phyloP scores from a whole-genome alignment of 2,113 vertebrate genomes.

The Natator depressus region DNA sequence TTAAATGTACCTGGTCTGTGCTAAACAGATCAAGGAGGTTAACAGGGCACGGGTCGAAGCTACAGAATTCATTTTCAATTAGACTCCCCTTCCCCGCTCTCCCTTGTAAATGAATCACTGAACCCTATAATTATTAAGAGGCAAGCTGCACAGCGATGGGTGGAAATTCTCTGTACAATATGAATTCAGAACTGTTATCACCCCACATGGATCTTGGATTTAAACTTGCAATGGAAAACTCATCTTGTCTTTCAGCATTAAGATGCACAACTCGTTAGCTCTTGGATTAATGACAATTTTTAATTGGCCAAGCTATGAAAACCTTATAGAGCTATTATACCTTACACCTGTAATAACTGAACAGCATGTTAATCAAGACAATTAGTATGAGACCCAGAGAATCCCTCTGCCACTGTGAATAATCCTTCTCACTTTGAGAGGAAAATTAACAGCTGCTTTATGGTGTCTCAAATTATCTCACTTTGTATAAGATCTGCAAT shows the following conservation, averaged over 20 bases:
- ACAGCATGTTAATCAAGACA: conserved; percentile 56
- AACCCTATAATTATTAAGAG: not conserved
- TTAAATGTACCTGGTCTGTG: not conserved
- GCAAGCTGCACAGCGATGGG: not conserved
- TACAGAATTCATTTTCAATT: not conserved
- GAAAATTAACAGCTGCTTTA: conserved; percentile 56
- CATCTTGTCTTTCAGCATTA: not conserved
- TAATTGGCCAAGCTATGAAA: conserved; percentile 66
- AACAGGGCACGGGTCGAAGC: conserved; percentile 28
- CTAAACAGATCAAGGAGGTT: not conserved
- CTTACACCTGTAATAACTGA: conserved; percentile 62
- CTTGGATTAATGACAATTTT: conserved; percentile 66
- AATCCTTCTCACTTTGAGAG: conserved; percentile 32
- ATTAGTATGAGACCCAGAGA: conserved; percentile 45
- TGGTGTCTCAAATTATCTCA: not conserved
- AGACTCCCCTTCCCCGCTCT: not conserved
- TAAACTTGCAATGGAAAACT: not conserved
- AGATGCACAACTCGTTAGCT: conserved; percentile 36
- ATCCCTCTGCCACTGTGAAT: not conserved
- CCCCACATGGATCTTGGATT: not conserved
- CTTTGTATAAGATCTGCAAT: conserved; percentile 13
- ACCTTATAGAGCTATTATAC: conserved; percentile 58
- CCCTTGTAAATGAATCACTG: not conserved
- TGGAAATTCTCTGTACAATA: not conserved
- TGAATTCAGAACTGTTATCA: not conserved